Evolutionary conservation across 2,888 invertebrate genomes (phyloP), one percentile per base, ranked within the genome.

Genomic region (Disparrhopalites patrizii): DNA sequence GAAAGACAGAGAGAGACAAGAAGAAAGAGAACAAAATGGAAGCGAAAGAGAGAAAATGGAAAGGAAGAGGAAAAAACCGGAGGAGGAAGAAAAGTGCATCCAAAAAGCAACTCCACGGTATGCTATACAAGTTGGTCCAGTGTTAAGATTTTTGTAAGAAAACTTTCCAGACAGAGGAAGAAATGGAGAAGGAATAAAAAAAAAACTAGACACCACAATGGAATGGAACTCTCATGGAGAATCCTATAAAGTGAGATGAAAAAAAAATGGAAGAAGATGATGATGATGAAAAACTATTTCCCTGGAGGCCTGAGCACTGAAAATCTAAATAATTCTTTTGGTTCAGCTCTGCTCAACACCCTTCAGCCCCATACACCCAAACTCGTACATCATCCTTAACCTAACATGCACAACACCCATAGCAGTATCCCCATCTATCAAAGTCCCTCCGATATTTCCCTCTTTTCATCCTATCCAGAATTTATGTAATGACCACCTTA

Each of bases 271-370:
- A 58, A 65, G 31, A 54, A 62, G 33, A 40, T 15, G 62, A 66
- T 57, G 58, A 58, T 52, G 40, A 58, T 62, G 57, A 66, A 66
- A 65, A 66, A 62, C 57, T 52, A 55, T 66, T 66, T 62, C 52
- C 62, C 54, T 62, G 40, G 18, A 54, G 62, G 62, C 54, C 40
- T 54, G n/a, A n/a, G n/a, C n/a, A n/a, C n/a, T 27, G 31, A 56
- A 54, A 62, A 67, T 67, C 67, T 64, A 67, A 63, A 67, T 67
- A 67, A 67, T 67, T 30, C 61, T 61, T 36, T 50, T 66, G 62
- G 52, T 62, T 62, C 60, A 63, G 52, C 51, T 51, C 57, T 57
- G 36, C 65, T 67, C 67, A 63, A 67, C 63, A 67, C 67, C 67
- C 67, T 66, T 66, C 57, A n/a, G n/a, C n/a, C n/a, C n/a, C n/a